Evolutionary conservation across 1,140 invertebrate species (phyloP), one percentile per base, ranked within the genome.

Genomic region (Carposina sasakii): DNA sequence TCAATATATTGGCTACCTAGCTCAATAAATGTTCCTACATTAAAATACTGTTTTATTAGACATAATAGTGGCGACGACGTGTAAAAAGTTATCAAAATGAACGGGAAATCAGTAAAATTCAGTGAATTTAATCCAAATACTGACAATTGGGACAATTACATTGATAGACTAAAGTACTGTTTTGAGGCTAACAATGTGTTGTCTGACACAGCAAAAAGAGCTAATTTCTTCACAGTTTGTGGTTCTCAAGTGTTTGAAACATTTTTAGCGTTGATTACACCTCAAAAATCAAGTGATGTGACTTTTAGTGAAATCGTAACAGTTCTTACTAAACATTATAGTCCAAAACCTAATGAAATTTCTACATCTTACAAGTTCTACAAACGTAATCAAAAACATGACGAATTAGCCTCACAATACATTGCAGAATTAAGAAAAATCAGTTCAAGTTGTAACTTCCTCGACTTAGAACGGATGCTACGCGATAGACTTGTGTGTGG

Each of bases 331-430:
- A 53, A 53, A 53, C 60, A 66, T 57, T 66, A 46, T 54, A 57
- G 49, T 43, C 63, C 57, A n/a, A 63, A 54, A 39, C 43, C 54
- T 22, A 67, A 67, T 49, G 52, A 67, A 33, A 67, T 63, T 34
- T 49, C 55, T 1, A 26, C 51, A 34, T 58, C 54, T 9, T 61
- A 22, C 15, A 43, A 64, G 17, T n/a, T n/a, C n/a, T n/a, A n/a
- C n/a, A n/a, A n/a, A n/a, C n/a, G n/a, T n/a, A n/a, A n/a, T n/a
- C n/a, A 60, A 45, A 37, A 50, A 22, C 24, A 31, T 0, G 42
- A 28, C 3, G 52, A 55, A 49, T 20, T 22, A 6, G 52, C 46
- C 8, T 23, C 52, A 8, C 46, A 48, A 1, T 60, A 54, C 28
- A 54, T 63, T 17, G 60, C 56, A 6, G 43, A 52, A 16, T 17